Evolutionary conservation across 2,113 vertebrate species (phyloP), one percentile per base, ranked within the genome.

Genomic region (Anseranas semipalmata): DNA sequence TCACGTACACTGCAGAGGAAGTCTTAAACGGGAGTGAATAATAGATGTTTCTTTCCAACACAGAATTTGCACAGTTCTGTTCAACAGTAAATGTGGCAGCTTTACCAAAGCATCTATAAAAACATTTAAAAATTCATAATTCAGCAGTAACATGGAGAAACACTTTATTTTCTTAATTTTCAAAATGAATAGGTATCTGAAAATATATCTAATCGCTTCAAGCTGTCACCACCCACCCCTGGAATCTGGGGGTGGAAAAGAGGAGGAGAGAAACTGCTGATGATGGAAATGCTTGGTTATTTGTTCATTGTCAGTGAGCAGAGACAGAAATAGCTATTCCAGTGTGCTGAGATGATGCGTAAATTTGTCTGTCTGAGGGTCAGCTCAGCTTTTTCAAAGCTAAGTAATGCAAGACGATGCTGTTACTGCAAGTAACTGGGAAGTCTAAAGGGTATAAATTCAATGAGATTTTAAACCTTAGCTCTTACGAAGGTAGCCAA

Each of bases 161-260:
- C 48, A 52, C 25, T 37, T 33, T 20, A 12, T 84, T 37, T 60
- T n/a, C 45, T 11, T 0, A 56, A 70, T 55, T 60, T 83, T 88
- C 60, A 71, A 84, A 93, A 75, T 77, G 68, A 94, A 94, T 84
- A 96, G 88, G 84, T 95, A 78, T 95, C 96, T 41, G 53, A 96
- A 96, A 96, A 96, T 87, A 91, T 12, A 96, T 65, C 53, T 78
- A 81, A 86, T 90, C 80, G 37, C 65, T 96, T 89, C 73, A 75
- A 96, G 95, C 94, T 97, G 96, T 97, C 96, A 97, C 93, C 95
- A 92, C 93, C 96, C 90, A 96, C 95, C 83, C 70, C 70, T 96
- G 86, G 92, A 96, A 94, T 65, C 65, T 79, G 96, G 43, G 79
- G 93, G 92, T 89, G 92, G 95, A 81, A 90, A 77, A 89, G 88